Evolutionary conservation across 1,140 invertebrate species (phyloP).

Genomic region (Drosophila pseudoobscura): DNA sequence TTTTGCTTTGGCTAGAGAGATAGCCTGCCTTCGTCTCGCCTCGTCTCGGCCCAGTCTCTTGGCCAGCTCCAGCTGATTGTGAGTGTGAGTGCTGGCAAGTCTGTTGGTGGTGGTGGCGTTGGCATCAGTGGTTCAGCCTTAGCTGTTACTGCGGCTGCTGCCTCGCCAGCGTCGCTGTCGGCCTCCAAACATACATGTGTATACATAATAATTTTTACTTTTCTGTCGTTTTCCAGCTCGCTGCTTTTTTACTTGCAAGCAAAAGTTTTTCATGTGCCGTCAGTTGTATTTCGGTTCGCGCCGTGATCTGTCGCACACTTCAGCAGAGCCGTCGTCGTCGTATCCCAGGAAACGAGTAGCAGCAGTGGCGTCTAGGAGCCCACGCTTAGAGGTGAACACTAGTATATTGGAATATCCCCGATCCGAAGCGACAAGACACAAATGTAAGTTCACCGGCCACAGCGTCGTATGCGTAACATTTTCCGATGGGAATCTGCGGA

Average conservation of each 20-base stretch:
- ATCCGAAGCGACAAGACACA: conserved; percentile 17
- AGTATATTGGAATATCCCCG: not conserved
- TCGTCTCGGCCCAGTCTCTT: conserved; percentile 5
- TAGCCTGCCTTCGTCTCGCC: conserved; percentile 14
- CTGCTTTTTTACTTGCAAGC: conserved; percentile 81
- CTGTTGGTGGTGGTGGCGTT: conserved; percentile 37
- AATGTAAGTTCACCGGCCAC: conserved; percentile 49
- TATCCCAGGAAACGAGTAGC: conserved; percentile 12
- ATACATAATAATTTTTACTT: conserved; percentile 77
- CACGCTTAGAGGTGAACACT: not conserved
- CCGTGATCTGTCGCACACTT: conserved; percentile 77
- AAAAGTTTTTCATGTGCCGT: conserved; percentile 82
- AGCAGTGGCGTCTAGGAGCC: conserved; percentile 6
- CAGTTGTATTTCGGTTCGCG: conserved; percentile 83
- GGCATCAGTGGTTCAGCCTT: conserved; percentile 41
- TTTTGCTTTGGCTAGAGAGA: conserved; percentile 22
- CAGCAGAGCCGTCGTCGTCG: conserved; percentile 21
- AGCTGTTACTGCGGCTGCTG: conserved; percentile 31
- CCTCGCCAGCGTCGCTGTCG: conserved; percentile 47
- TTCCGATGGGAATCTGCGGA: not conserved
- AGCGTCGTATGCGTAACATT: conserved; percentile 21
- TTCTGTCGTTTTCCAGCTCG: conserved; percentile 76
- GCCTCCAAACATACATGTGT: conserved; percentile 74
- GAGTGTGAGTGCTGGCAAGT: conserved; percentile 38
- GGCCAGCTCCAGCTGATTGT: not conserved